Evolutionary conservation across 2,113 vertebrate genomes (phyloP).

Genomic region (Dicentrarchus labrax): DNA sequence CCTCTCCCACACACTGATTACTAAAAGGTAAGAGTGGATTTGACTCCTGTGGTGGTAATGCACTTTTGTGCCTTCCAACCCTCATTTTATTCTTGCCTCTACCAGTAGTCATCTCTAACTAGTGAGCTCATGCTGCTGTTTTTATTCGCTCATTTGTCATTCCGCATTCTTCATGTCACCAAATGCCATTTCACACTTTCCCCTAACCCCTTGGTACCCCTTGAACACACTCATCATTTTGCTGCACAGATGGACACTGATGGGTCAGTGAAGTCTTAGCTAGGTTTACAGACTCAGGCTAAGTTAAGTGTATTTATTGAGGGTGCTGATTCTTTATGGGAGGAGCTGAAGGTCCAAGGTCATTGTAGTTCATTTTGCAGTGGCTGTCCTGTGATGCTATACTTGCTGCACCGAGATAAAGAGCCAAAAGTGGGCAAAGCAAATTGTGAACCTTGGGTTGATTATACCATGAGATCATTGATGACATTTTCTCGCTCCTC

Average conservation of each 20-base stretch:
- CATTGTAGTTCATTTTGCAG: conserved; percentile 1
- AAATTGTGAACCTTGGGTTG: background rate
- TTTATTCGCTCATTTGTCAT: conserved; percentile 72
- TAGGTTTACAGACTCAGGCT: conserved; percentile 32
- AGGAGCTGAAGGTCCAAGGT: conserved; percentile 28
- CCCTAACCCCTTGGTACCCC: conserved; percentile 49
- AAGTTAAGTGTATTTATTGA: conserved; percentile 39
- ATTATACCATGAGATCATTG: background rate
- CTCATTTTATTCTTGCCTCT: background rate
- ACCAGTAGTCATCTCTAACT: conserved; percentile 33
- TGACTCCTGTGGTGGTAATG: conserved; percentile 13
- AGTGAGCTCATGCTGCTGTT: conserved; percentile 75
- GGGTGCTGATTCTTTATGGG: conserved; percentile 1
- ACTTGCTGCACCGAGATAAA: background rate
- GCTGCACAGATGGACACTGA: conserved; percentile 22
- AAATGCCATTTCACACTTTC: conserved; percentile 77
- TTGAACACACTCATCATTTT: conserved; percentile 17
- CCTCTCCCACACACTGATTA: conserved; percentile 87
- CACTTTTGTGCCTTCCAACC: background rate
- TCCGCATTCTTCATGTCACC: conserved; percentile 74
- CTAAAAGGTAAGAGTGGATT: conserved; percentile 83
- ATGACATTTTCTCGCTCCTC: background rate
- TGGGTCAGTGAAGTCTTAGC: conserved; percentile 23
- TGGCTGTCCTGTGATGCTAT: conserved; percentile 37
- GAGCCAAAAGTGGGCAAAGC: background rate